Evolutionary conservation across 1,140 invertebrate genomes (phyloP).

Genomic region (Trichomalopsis sarcophagae): DNA sequence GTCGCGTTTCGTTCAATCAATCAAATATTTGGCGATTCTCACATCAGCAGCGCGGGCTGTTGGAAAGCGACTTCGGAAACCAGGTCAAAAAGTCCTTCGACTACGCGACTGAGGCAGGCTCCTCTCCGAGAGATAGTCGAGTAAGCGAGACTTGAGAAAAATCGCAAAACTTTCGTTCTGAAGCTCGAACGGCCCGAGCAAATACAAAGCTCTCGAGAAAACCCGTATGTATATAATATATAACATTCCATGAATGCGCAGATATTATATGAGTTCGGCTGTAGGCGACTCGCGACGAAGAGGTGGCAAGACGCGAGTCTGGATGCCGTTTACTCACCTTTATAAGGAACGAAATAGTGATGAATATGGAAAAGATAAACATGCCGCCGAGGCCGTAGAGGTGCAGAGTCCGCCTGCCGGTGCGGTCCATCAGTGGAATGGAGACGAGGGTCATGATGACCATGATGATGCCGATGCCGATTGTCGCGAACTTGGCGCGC

Average conservation of each 20-base stretch:
- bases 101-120: too few species aligned
- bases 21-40: too few species aligned
- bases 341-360: slow-evolving; percentile 96
- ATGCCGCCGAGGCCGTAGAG: slow-evolving; percentile 96
- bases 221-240: not conserved
- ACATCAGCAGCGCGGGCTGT: too few species aligned
- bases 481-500: slow-evolving; percentile 93
- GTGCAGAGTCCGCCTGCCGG: slow-evolving; percentile 94
- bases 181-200: too few species aligned
- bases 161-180: not conserved
- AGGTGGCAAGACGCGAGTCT: not conserved
- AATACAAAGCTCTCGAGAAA: too few species aligned
- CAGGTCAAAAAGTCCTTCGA: not conserved
- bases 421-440: slow-evolving; percentile 96
- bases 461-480: slow-evolving; percentile 98
- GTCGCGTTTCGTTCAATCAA: too few species aligned
- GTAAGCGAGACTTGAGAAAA: not conserved
- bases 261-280: not conserved
- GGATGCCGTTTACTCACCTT: slow-evolving; percentile 79
- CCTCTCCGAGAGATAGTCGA: too few species aligned
- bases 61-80: too few species aligned
- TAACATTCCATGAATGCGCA: not conserved
- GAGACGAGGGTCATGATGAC: slow-evolving; percentile 97
- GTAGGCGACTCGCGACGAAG: not conserved
- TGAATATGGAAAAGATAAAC: slow-evolving; percentile 98